Percentiles rank a stretch among this genome's conserved stretches.
Evolutionary conservation across 1,140 invertebrate species (phyloP).

Genomic region (Onthophagus taurus): DNA sequence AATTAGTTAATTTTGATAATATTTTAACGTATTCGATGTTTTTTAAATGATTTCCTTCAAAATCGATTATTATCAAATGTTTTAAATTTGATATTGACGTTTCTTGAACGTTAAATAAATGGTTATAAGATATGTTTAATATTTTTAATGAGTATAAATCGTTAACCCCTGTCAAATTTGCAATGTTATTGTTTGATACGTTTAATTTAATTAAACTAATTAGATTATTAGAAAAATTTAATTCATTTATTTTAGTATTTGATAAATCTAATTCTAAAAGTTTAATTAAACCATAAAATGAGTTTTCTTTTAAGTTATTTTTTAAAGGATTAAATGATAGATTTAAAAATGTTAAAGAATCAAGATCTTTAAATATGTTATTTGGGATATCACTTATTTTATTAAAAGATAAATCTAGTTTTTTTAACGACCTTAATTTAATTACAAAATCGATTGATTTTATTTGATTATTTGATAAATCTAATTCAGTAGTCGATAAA

Average conservation of each 20-base stretch:
- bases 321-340: conserved; percentile 22
- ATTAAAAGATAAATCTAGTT: conserved; percentile 8
- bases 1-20: conserved; percentile 24
- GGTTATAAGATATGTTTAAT: conserved; percentile 30
- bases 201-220: conserved; percentile 6
- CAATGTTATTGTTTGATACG: no score
- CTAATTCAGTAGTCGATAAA: conserved; percentile 18
- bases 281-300: conserved; percentile 19
- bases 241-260: conserved; percentile 19
- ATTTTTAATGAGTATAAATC: conserved; percentile 24
- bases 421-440: conserved; percentile 4
- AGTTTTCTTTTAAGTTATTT: conserved; percentile 3
- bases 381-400: background rate
- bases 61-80: conserved; percentile 25
- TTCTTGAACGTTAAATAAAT: conserved; percentile 23
- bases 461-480: conserved; percentile 21
- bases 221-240: conserved; percentile 25
- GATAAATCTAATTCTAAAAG: conserved; percentile 18
- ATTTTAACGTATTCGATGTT: conserved; percentile 29
- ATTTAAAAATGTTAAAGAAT: conserved; percentile 13
- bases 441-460: background rate
- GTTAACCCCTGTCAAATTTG: conserved; percentile 14
- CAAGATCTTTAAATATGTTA: background rate
- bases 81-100: conserved; percentile 22
- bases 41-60: conserved; percentile 27